Base-by-base conservation (phyloP, 1,140 invertebrate genomes). In the Lordiphosa clarofinis region DNA sequence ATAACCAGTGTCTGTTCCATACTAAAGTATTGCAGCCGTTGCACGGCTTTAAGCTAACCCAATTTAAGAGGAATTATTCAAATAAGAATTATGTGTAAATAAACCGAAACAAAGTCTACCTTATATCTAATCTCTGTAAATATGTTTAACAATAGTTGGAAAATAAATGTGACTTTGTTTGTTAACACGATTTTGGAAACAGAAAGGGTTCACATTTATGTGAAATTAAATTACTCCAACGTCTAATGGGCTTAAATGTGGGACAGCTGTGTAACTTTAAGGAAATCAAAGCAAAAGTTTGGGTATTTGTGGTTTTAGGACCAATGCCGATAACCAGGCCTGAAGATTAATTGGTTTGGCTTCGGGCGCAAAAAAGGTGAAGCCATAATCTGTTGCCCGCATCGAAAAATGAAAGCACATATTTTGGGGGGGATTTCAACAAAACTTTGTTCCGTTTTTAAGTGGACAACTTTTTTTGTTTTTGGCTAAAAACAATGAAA, bases 291-390 rank as follows among this genome's bases (percentile, higher is more conserved):
- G 11, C 3, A 43, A 54, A 53, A 53, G 28, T 58, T 73, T 68
- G 71, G 42, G 56, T 67, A 46, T 35, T 15, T 54, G 33, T 47
- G 63, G 40, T 50, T 61, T 44, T 46, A 12, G 31, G 44, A 35
- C 53, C 15, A 15, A 43, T 56, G 47, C 36, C 55, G 56, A 59
- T 65, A 65, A 65, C 15, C 55, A 56, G 39, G 53, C 47, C 52
- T 15, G 47, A 38, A 76, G 73, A 84, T 81, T 81, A 81, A 81
- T 81, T 81, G 62, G 67, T 76, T 84, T 69, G 63, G 21, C 60
- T 53, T 19, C 31, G 10, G 62, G 66, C 31, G 33, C 54, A 47
- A 35, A 50, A 62, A 40, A 63, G 63, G 74, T 65, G 65, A 61
- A 60, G 62, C 62, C 49, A 48, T 68, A 69, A 63, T 70, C 48